Evolutionary conservation across 2,888 invertebrate species (phyloP), one percentile per base, ranked within the genome.

Genomic region (Bedellia somnulentella): DNA sequence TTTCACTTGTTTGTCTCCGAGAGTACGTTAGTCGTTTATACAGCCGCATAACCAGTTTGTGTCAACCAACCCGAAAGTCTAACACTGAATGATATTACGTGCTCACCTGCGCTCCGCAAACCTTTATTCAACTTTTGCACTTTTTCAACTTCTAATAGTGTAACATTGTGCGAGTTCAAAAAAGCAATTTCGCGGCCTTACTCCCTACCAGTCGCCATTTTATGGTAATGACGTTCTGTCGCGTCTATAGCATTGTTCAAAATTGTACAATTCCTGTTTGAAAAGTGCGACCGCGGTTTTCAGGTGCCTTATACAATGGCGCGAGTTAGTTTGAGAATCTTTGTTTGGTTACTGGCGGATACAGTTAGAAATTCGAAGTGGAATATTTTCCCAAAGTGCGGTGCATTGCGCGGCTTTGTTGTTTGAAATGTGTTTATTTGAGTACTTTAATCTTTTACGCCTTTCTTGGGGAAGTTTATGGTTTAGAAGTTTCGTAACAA

Each of bases 121-220:
- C 47, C 45, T 62, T 56, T 59, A 63, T 58, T 58, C 57, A 67
- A 73, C 57, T 67, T 67, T 66, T 25, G 18, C 30, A 28, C 24
- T 35, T 62, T 61, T 57, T 59, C 45, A 56, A 63, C 60, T 57
- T 45, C 47, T 58, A 56, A 58, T 57, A 56, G 55, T 57, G 52
- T 59, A 59, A 60, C 59, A 60, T 55, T 61, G 60, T 56, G 51
- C 45, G 52, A 68, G 70, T 73, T 75, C 66, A 70, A 70, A 70
- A 73, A 71, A 70, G 66, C 60, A 63, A 68, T 71, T 70, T 58
- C 50, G 52, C 45, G 49, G 49, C 52, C 47, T 52, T 6, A 18
- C 18, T 18, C 18, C n/a, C 25, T 26, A 15, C 50, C 46, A 46
- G 55, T 52, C 50, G 49, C 47, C 60, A 53, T 57, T 67, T 70